Conservation (phyloP, 64 coral and sea anemone species). For the Cladopsammia gracilis region DNA sequence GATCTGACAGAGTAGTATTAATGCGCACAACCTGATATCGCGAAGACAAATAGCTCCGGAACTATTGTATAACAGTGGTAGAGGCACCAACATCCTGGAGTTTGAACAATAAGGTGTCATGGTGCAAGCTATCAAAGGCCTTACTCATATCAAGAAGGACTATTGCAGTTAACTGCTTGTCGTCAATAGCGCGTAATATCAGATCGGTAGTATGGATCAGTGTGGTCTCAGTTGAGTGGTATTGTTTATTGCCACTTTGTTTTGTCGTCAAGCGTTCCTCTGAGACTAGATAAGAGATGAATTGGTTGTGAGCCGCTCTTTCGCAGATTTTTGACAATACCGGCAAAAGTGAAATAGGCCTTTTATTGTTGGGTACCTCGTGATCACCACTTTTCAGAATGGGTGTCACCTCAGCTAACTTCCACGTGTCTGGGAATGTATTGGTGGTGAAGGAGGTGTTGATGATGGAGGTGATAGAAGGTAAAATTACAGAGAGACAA, state of each 20-base stretch:
- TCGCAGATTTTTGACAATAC: constrained; percentile 23
- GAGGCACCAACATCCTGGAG: constrained; percentile 21
- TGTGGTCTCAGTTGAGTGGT: constrained; percentile 49
- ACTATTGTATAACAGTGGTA: constrained; percentile 22
- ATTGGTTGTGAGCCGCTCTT: constrained; percentile 5
- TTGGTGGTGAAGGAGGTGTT: constrained; percentile 20
- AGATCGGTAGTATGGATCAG: constrained; percentile 27
- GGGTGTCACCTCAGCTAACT: constrained; percentile 43
- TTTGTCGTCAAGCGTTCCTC: not conserved
- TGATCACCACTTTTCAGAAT: constrained; percentile 21
- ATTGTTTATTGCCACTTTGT: constrained; percentile 30
- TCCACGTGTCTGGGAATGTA: constrained; percentile 30
- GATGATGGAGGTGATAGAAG: constrained; percentile 48
- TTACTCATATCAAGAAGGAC: constrained; percentile 30
- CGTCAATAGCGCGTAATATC: constrained; percentile 34
- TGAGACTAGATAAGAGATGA: not conserved
- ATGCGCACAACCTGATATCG: too few relatives aligned
- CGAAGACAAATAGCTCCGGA: too few relatives aligned
- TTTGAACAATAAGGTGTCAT: constrained; percentile 23
- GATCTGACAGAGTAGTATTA: too few relatives aligned
- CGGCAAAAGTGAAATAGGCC: constrained; percentile 43
- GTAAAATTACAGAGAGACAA: constrained; percentile 34
- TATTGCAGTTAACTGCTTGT: constrained; percentile 41
- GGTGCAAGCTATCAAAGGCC: constrained; percentile 25
- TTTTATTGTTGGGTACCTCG: constrained; percentile 39